Conservation (phyloP, 1,140 invertebrate species). For the Dreissena polymorpha region DNA sequence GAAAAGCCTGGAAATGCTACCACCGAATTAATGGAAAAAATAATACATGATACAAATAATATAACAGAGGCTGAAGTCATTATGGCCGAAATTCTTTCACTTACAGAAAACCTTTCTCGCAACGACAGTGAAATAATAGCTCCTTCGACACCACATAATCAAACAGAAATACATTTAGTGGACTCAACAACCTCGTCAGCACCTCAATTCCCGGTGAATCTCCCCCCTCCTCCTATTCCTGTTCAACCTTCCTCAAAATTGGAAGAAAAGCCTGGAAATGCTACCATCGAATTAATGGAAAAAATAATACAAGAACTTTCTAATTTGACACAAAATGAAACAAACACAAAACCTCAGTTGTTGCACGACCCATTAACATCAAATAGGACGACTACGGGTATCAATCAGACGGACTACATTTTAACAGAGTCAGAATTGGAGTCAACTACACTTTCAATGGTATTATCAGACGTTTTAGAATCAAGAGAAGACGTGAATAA, state of each 20-base stretch:
- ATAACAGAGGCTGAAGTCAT: no score
- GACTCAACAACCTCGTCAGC: not conserved
- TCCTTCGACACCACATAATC: not conserved
- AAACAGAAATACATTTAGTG: not conserved
- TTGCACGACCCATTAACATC: not conserved
- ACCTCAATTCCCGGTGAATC: conserved; percentile 1
- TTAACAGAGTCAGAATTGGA: not conserved
- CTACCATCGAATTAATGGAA: conserved; percentile 37
- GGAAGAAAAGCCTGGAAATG: conserved; percentile 6
- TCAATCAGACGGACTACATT: not conserved
- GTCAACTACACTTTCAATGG: no score
- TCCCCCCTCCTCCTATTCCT: conserved; percentile 16
- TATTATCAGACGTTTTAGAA: no score
- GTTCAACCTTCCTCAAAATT: conserved; percentile 7
- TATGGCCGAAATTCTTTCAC: no score
- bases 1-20: conserved; percentile 12
- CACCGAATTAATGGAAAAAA: conserved; percentile 20
- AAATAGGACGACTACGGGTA: not conserved
- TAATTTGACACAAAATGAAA: not conserved
- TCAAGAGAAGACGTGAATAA: no score
- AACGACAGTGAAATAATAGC: not conserved
- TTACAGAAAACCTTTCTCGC: no score
- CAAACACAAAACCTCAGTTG: not conserved
- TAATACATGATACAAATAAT: not conserved
- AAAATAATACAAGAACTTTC: not conserved